Base-by-base conservation (phyloP, 2,797 vertebrate genomes). In the Pogonophryne albipinna region DNA sequence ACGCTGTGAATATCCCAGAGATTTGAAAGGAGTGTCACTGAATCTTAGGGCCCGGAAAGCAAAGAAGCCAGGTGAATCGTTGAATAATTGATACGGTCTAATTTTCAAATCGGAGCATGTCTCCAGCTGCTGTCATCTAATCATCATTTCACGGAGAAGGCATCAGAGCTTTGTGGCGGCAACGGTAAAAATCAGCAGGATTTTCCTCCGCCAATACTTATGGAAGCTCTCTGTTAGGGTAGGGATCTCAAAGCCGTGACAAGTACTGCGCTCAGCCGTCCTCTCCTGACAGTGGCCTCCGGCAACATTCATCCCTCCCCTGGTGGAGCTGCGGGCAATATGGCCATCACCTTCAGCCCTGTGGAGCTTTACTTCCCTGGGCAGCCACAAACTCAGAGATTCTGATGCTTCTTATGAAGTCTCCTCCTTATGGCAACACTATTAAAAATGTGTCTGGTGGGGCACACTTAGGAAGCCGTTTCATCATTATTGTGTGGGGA, bases 281-380 rank as follows among this genome's bases (percentile, higher is more conserved):
- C 84, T 85, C 76, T 80, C 76, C 79, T 91, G 87, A 90, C 85
- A 87, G 88, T 86, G 85, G 92, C 93, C 91, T 89, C 71, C 9
- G 86, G 93, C 90, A 78, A 90, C 91, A 82, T 80, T 92, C 87
- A 84, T 80, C 79, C 83, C 76, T 93, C 87, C 84, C 83, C 76
- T 79, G 81, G 86, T 88, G 80, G 70, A 83, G 89, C 91, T 89
- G 79, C 72, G 77, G 92, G 92, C 91, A 74, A 79, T 78, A 71
- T 76, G 84, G 89, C 85, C 86, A 90, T 92, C 91, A 90, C 82
- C 89, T 89, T 79, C 82, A 78, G 80, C 90, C 82, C 84, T 62
- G 83, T 79, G 78, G 87, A 87, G 77, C 74, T 79, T 76, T 71
- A 68, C 78, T 88, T 80, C 79, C 67, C 82, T 57, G 83, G 82